Conservation (phyloP, 2,113 vertebrate species). For the Perognathus longimembris region DNA sequence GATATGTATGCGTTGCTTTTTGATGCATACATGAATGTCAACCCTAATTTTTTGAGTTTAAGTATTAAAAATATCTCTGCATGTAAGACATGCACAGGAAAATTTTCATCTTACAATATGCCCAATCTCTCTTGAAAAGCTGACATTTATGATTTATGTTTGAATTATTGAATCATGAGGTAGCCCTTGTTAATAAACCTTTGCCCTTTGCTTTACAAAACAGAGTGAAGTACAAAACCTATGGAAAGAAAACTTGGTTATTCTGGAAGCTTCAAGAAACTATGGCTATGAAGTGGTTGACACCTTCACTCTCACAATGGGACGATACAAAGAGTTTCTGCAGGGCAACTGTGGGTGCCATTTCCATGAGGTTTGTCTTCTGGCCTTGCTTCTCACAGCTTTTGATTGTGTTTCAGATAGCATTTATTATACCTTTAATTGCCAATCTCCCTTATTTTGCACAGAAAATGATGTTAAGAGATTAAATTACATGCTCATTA, state of each 20-base stretch:
- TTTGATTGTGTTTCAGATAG: not conserved
- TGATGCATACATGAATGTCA: not conserved
- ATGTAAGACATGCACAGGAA: not conserved
- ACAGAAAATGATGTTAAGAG: not conserved
- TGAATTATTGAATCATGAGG: constrained; percentile 41
- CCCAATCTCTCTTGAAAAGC: not conserved
- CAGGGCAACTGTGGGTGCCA: constrained; percentile 96
- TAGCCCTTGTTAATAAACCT: not conserved
- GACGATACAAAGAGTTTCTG: constrained; percentile 96
- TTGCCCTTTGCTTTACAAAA: constrained; percentile 71
- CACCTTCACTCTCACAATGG: constrained; percentile 95
- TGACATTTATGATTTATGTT: constrained; percentile 38
- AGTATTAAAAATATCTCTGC: not conserved
- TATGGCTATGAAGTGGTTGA: constrained; percentile 93
- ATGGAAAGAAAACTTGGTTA: constrained; percentile 90
- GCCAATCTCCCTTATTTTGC: not conserved
- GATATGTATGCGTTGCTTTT: not conserved
- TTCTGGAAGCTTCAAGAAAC: constrained; percentile 90
- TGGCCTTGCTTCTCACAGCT: not conserved
- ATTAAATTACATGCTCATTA: not conserved
- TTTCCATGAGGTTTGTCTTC: constrained; percentile 93
- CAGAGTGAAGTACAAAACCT: constrained; percentile 92
- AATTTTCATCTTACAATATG: not conserved
- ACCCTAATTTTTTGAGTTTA: constrained; percentile 7
- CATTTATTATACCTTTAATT: constrained; percentile 30